Percentiles rank a stretch among this genome's conserved stretches.
phyloP scores from a whole-genome alignment of 2,888 invertebrate species.

The Choreutis nemorana region DNA sequence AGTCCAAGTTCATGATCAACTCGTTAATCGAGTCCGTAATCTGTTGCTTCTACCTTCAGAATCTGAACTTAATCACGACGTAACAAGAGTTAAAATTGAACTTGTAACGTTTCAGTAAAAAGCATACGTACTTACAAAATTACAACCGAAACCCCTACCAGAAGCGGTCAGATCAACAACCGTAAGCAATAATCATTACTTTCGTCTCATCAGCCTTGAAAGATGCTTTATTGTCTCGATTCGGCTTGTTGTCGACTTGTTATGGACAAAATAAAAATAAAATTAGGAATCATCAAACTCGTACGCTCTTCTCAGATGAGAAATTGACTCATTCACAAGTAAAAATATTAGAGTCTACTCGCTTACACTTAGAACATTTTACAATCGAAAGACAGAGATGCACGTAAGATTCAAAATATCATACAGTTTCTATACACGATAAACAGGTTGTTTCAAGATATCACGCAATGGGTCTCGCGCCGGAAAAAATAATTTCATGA shows the following conservation, averaged over 20 bases:
- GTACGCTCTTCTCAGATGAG: too few species aligned
- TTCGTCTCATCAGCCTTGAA: slow-evolving; percentile 53
- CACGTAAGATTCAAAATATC: too few species aligned
- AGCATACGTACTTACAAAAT: slow-evolving; percentile 23
- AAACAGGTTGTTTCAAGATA: slow-evolving; percentile 49
- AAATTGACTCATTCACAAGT: too few species aligned
- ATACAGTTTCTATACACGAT: too few species aligned
- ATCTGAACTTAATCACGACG: slow-evolving; percentile 5
- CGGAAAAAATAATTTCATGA: slow-evolving; percentile 33
- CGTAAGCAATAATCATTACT: slow-evolving; percentile 60
- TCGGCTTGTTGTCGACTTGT: slow-evolving; percentile 60
- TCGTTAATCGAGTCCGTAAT: too few species aligned
- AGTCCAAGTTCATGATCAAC: too few species aligned
- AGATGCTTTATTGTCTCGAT: slow-evolving; percentile 58
- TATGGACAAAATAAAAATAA: slow-evolving; percentile 30
- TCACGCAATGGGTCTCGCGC: slow-evolving; percentile 37
- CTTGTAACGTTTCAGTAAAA: slow-evolving; percentile 1
- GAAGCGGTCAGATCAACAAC: slow-evolving; percentile 45
- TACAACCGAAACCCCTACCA: slow-evolving; percentile 28
- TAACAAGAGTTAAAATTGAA: slow-evolving; percentile 2
- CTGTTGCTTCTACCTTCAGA: too few species aligned
- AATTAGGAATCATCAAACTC: slow-evolving; percentile 50
- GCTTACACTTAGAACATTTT: too few species aligned
- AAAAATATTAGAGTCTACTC: too few species aligned
- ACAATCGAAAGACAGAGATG: too few species aligned